These are phyloP conservation scores for Rhodophaea formosa DNA, from an alignment of 2,888 invertebrate genomes.

Conservation along the genomic window DNA sequence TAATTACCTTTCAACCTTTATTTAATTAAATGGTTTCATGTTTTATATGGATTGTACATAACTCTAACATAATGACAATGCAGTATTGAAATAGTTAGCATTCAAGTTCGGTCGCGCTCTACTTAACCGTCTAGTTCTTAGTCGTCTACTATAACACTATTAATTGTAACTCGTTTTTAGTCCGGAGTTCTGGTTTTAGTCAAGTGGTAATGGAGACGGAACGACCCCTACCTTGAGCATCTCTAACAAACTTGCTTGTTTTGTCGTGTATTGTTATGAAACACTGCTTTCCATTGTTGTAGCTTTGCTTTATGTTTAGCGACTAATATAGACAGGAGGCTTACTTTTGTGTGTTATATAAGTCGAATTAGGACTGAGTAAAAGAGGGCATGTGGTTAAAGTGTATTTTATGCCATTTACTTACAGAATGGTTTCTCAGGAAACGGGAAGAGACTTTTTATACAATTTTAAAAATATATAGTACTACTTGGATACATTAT, in stretches of 20 bases:
- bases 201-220: constrained; percentile 61
- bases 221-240: constrained; percentile 50
- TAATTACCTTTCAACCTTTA: too few relatives aligned
- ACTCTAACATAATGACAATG: too few relatives aligned
- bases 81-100: neutral
- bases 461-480: too few relatives aligned
- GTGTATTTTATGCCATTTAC: too few relatives aligned
- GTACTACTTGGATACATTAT: too few relatives aligned
- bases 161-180: neutral
- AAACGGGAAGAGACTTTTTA: too few relatives aligned
- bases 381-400: too few relatives aligned
- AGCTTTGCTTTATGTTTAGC: constrained; percentile 11
- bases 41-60: too few relatives aligned
- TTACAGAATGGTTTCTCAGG: too few relatives aligned
- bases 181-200: constrained; percentile 37
- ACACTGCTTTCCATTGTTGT: constrained; percentile 65
- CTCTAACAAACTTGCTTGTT: constrained; percentile 53
- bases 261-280: constrained; percentile 46
- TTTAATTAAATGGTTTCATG: too few relatives aligned
- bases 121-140: neutral
- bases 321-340: constrained; percentile 4
- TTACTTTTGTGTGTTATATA: neutral
- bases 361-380: neutral
- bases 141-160: constrained; percentile 13
- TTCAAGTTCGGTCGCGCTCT: constrained; percentile 13